Percentiles rank a stretch among this genome's conserved stretches.
phyloP scores from a whole-genome alignment of 2,113 vertebrate genomes.

The Clupea harengus region DNA sequence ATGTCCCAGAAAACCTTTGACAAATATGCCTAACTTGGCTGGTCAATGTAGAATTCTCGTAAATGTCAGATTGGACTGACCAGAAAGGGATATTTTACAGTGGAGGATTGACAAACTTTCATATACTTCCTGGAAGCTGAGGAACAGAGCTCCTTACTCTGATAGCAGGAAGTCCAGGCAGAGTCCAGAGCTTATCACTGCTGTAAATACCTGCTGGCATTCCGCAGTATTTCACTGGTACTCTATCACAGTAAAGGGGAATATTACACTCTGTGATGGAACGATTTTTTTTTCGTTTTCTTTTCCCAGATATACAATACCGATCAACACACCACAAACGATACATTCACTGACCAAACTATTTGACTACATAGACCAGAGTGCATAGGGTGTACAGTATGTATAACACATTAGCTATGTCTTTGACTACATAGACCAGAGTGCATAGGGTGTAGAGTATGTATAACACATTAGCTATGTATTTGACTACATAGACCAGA shows the following conservation, averaged over 20 bases:
- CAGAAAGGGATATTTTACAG: not conserved
- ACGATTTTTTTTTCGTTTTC: too few species aligned
- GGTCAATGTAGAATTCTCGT: not conserved
- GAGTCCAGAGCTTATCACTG: conserved; percentile 69
- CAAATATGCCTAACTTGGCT: not conserved
- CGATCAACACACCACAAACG: too few species aligned
- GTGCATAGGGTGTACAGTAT: too few species aligned
- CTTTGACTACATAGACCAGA: too few species aligned
- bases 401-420: too few species aligned
- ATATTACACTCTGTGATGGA: not conserved
- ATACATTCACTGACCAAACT: too few species aligned
- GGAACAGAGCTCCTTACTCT: conserved; percentile 54
- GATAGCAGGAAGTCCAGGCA: conserved; percentile 61
- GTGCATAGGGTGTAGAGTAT: too few species aligned
- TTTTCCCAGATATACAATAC: too few species aligned
- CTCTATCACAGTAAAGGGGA: not conserved
- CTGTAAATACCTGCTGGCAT: conserved; percentile 48
- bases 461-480: too few species aligned
- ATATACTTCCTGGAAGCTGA: conserved; percentile 62
- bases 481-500: too few species aligned
- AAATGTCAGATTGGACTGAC: not conserved
- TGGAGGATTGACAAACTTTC: conserved; percentile 33
- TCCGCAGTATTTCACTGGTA: not conserved
- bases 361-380: too few species aligned
- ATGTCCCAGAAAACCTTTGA: not conserved